These are phyloP conservation scores for Pseudorectes ferrugineus DNA, from an alignment of 2,113 vertebrate species.

Conservation along the genomic window DNA sequence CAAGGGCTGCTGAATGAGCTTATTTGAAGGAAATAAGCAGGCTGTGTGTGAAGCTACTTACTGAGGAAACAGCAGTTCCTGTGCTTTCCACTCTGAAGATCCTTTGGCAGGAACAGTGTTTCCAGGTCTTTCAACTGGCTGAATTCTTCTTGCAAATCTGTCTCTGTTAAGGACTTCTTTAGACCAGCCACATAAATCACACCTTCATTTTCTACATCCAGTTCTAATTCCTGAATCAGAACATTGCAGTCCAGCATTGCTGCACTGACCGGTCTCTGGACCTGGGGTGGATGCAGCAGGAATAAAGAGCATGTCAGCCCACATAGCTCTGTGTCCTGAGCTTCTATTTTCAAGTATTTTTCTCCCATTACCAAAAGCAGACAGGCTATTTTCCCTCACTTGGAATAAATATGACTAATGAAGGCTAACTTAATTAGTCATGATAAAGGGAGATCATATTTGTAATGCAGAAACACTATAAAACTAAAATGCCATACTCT, in stretches of 20 bases:
- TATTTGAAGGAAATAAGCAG: background rate
- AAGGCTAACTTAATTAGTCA: background rate
- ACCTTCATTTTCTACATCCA: constrained; percentile 70
- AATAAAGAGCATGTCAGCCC: background rate
- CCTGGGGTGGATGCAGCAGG: constrained; percentile 60
- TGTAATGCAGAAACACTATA: background rate
- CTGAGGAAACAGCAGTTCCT: constrained; percentile 77
- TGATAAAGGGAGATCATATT: background rate
- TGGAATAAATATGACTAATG: background rate
- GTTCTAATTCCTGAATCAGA: constrained; percentile 71
- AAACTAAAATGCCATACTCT: background rate
- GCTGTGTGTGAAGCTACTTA: constrained; percentile 63
- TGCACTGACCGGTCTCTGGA: constrained; percentile 79
- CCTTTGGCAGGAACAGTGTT: constrained; percentile 67
- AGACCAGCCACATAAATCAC: constrained; percentile 75
- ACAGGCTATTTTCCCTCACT: background rate
- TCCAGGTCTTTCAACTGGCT: constrained; percentile 69
- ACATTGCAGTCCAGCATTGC: constrained; percentile 76
- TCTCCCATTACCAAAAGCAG: background rate
- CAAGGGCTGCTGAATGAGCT: background rate
- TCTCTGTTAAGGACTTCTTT: constrained; percentile 59
- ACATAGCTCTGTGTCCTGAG: background rate
- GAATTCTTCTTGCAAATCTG: constrained; percentile 69
- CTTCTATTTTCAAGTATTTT: background rate
- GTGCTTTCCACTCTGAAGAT: constrained; percentile 55